Conservation (phyloP, 2,888 invertebrate genomes). For the Melanchra persicariae region DNA sequence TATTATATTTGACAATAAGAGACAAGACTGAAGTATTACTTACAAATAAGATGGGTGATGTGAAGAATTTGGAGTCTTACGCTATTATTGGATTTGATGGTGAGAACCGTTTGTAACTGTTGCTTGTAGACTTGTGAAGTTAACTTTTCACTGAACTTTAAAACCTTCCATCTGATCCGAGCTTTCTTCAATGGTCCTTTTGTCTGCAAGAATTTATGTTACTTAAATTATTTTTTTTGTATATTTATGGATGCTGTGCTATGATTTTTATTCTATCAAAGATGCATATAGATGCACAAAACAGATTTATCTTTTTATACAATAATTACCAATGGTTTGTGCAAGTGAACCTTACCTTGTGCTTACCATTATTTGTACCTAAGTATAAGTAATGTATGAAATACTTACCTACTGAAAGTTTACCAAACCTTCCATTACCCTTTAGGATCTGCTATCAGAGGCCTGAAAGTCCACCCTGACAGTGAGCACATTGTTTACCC, state of each 20-base stretch:
- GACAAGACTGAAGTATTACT: slow-evolving; percentile 55
- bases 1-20: slow-evolving; percentile 47
- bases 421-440: background rate
- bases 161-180: background rate
- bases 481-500: slow-evolving; percentile 93
- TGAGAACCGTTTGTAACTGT: slow-evolving; percentile 73
- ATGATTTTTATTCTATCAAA: background rate
- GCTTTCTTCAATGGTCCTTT: no score
- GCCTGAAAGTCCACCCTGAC: slow-evolving; percentile 94
- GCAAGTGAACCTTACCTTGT: no score
- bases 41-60: slow-evolving; percentile 79
- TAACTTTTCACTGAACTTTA: slow-evolving; percentile 19
- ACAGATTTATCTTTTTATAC: no score
- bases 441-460: slow-evolving; percentile 86
- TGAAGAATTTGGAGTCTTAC: slow-evolving; percentile 92
- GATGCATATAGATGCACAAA: no score
- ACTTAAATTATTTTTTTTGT: background rate
- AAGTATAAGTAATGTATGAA: no score
- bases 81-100: slow-evolving; percentile 96
- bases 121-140: background rate
- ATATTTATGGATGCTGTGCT: background rate
- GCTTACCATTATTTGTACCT: no score
- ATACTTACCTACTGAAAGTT: background rate
- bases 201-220: background rate
- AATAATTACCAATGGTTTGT: no score